Percentiles rank a stretch among this genome's conserved stretches.
Evolutionary conservation across 2,888 invertebrate genomes (phyloP).

Genomic region (Minunthozetes semirufus): DNA sequence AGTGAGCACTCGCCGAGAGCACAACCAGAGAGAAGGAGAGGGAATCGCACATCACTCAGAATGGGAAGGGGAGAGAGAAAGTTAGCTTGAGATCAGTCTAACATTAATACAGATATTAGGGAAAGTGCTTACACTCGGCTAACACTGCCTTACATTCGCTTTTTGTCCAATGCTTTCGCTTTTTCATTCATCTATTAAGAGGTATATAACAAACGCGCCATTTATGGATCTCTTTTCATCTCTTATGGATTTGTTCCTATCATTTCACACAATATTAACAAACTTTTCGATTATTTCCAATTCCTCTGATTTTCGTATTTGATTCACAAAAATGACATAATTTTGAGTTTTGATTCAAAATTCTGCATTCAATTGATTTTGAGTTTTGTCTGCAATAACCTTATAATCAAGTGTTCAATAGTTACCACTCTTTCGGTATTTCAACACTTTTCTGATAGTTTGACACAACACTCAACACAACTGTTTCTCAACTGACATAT

Average conservation of each 20-base stretch:
- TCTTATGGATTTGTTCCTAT: neutral
- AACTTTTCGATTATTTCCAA: neutral
- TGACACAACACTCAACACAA: neutral
- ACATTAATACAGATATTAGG: neutral
- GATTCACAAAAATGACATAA: no score
- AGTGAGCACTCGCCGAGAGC: neutral
- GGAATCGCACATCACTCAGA: no score
- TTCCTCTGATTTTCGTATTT: no score
- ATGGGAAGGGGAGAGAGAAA: no score
- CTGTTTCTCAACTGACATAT: neutral
- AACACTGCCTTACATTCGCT: neutral
- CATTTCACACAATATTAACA: neutral
- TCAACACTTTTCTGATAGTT: no score
- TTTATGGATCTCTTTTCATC: neutral
- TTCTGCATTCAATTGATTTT: neutral
- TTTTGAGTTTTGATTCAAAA: neutral
- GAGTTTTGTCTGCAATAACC: neutral
- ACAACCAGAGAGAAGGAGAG: no score
- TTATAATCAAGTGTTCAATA: no score
- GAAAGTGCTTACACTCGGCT: neutral
- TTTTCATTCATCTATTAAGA: conserved; percentile 3
- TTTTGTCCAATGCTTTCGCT: conserved; percentile 8
- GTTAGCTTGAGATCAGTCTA: conserved; percentile 1
- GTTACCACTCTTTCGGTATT: no score
- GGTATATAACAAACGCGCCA: neutral